Evolutionary conservation across 1,140 invertebrate genomes (phyloP).

Genomic region (Metopolophium dirhodum): DNA sequence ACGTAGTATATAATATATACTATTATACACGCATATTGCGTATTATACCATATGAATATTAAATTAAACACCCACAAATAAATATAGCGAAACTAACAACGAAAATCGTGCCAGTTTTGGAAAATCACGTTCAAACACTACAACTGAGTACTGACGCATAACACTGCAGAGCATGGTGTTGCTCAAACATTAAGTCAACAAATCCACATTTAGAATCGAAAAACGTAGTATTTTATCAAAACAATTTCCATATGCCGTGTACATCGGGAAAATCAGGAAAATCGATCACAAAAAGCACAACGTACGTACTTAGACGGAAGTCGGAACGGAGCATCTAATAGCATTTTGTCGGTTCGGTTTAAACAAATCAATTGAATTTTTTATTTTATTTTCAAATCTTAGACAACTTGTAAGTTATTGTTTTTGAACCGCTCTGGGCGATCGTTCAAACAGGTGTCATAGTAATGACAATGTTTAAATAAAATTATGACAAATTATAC

Average conservation of each 20-base stretch:
- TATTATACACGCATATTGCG: background rate
- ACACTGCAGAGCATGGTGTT: background rate
- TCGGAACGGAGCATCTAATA: too few species aligned
- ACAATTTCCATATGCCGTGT: background rate
- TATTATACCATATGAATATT: background rate
- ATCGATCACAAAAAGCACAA: background rate
- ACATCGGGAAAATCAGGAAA: background rate
- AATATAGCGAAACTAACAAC: background rate
- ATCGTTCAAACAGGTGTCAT: background rate
- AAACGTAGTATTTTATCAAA: background rate
- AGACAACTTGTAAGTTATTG: background rate
- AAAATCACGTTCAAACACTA: background rate
- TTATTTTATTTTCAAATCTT: background rate
- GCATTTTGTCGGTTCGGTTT: background rate
- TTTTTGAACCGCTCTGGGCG: background rate
- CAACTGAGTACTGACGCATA: background rate
- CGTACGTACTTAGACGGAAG: background rate
- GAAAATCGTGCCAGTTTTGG: background rate
- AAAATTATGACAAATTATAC: background rate
- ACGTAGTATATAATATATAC: background rate
- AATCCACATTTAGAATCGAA: slow-evolving; percentile 11
- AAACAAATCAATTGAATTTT: background rate
- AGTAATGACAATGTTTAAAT: background rate
- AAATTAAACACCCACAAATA: slow-evolving; percentile 6
- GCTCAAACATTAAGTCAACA: background rate